Base-by-base conservation (phyloP, 2,113 vertebrate genomes). In the Centropus unirufus region DNA sequence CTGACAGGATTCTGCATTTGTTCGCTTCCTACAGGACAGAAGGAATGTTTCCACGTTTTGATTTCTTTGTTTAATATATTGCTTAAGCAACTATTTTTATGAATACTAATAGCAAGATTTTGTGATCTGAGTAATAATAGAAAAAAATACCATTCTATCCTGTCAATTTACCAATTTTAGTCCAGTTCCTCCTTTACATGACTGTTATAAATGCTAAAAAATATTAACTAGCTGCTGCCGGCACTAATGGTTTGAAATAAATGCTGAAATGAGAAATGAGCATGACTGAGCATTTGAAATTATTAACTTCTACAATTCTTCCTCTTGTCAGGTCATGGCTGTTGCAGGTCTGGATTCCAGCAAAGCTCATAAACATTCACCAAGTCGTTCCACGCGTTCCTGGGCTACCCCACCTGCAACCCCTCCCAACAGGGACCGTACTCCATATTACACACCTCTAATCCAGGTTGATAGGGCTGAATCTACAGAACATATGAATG, bases 321-420 rank as follows among this genome's bases (percentile, higher is more conserved):
- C 52, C 70, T 58, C 78, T 92, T 57, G 5, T 59, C 93, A 99
- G 99, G 99, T 99, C 84, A 99, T 99, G 99, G 99, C 99, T 24
- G 99, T 99, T 55, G 99, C 99, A 83, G 99, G 99, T 83, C 98
- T 99, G 81, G 99, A 99, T 97, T 99, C 99, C 76, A 99, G 98
- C 97, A 99, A 98, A 98, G 99, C 98, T 89, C 99, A 99, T 78
- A 98, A 98, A 89, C 98, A 99, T 95, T 99, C 99, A 10, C 99
- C 99, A 0, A 98, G 99, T 85, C 99, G 98, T 82, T 99, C 99
- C 3, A 99, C 98, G 1, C 98, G 99, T 85, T 99, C 99, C 8
- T 99, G 99, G 99, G 99, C 98, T 82, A 99, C 99, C 11, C 99
- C 99, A 2, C 99, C 99, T 3, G 99, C 98, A 32, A 99, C 99